Evolutionary conservation across 53 echinoderm and acorn worm genomes (phyloP).

Genomic region (Temnopleurus reevesii): DNA sequence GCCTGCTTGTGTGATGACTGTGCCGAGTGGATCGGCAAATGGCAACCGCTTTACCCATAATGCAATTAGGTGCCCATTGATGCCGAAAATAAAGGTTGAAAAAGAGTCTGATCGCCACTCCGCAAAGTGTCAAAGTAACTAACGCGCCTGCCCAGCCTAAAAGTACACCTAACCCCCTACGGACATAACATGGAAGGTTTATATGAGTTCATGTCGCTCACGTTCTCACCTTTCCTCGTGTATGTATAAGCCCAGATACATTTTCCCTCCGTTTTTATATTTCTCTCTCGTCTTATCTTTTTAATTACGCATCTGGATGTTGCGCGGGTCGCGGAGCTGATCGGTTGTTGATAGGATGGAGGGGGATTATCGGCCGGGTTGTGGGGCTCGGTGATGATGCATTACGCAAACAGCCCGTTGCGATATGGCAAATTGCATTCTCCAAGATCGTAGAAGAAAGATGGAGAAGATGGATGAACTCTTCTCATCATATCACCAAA

Average conservation of each 20-base stretch:
- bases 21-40: slow-evolving; percentile 52
- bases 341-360: slow-evolving; percentile 48
- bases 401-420: slow-evolving; percentile 54
- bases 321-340: slow-evolving; percentile 1
- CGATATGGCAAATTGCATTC: slow-evolving; percentile 35
- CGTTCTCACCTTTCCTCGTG: slow-evolving; percentile 14
- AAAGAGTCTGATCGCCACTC: slow-evolving; percentile 56
- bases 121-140: slow-evolving; percentile 63
- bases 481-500: neutral
- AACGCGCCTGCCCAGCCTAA: slow-evolving; percentile 54
- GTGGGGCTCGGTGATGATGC: slow-evolving; percentile 49
- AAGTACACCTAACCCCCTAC: slow-evolving; percentile 60
- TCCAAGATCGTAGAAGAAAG: neutral
- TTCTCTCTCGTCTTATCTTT: slow-evolving; percentile 34
- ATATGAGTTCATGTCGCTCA: slow-evolving; percentile 49
- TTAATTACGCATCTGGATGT: slow-evolving; percentile 47
- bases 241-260: slow-evolving; percentile 39
- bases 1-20: slow-evolving; percentile 52
- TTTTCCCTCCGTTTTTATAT: neutral
- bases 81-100: slow-evolving; percentile 56
- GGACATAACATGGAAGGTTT: slow-evolving; percentile 31
- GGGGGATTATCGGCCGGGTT: slow-evolving; percentile 2
- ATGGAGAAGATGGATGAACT: slow-evolving; percentile 33
- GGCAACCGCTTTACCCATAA: slow-evolving; percentile 63
- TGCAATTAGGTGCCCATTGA: slow-evolving; percentile 61